These are phyloP conservation scores for Odontamblyopus lacepedii DNA, from an alignment of 2,797 vertebrate genomes.

Conservation along the genomic window DNA sequence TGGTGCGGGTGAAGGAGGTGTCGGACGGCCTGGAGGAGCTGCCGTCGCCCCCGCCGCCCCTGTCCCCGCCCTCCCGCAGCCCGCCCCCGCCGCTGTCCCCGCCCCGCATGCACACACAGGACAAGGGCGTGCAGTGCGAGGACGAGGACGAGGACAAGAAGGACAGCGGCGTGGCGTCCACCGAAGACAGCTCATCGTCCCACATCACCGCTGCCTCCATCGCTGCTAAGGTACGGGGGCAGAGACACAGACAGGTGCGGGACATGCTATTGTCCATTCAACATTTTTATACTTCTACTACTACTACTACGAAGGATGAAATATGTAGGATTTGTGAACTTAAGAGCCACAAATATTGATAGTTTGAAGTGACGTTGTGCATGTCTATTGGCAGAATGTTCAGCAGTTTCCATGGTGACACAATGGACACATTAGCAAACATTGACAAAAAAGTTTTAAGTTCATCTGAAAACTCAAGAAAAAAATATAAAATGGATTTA, in stretches of 20 bases:
- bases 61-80: constrained; percentile 92
- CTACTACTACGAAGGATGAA: not conserved
- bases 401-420: too few species aligned
- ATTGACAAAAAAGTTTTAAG: too few species aligned
- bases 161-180: constrained; percentile 97
- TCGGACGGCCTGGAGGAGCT: constrained; percentile 97
- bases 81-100: constrained; percentile 84
- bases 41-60: constrained; percentile 95
- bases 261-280: not conserved
- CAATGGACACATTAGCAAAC: too few species aligned
- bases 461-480: too few species aligned
- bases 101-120: constrained; percentile 93
- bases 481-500: too few species aligned
- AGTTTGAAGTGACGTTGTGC: too few species aligned
- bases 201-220: constrained; percentile 98
- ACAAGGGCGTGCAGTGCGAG: constrained; percentile 98
- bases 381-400: too few species aligned
- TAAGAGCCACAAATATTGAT: too few species aligned
- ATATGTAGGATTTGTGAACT: constrained; percentile 2
- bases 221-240: constrained; percentile 89
- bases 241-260: constrained; percentile 19
- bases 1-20: constrained; percentile 97
- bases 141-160: constrained; percentile 99
- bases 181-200: constrained; percentile 97
- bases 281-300: not conserved